phyloP scores from a whole-genome alignment of 2,797 vertebrate genomes.

The Carduelis carduelis region DNA sequence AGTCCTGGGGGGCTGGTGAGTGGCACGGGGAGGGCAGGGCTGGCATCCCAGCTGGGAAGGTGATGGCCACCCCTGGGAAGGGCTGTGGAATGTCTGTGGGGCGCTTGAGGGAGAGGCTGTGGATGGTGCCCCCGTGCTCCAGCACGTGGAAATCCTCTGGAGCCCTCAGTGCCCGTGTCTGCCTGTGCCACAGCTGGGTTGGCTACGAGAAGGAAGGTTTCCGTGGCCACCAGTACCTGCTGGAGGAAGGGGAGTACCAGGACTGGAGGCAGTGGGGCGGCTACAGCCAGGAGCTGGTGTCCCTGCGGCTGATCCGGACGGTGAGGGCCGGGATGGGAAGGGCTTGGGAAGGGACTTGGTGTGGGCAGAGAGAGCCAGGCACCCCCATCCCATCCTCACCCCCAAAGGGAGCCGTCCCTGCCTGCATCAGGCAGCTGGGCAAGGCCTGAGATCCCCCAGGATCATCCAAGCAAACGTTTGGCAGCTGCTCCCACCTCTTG shows the following conservation, averaged over 20 bases:
- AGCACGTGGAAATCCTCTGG: background rate
- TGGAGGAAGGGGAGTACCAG: constrained; percentile 93
- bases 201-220: constrained; percentile 93
- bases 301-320: constrained; percentile 84
- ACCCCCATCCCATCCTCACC: accelerated
- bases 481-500: background rate
- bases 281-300: constrained; percentile 81
- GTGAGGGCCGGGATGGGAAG: constrained; percentile 71
- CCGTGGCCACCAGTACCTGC: constrained; percentile 92
- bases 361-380: background rate
- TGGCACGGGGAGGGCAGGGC: background rate
- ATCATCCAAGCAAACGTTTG: accelerated
- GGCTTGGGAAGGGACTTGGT: accelerated
- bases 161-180: background rate
- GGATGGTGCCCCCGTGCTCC: accelerated
- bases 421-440: accelerated
- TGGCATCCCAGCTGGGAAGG: background rate
- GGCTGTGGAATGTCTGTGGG: background rate
- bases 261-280: constrained; percentile 94
- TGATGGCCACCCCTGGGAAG: background rate
- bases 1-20: constrained; percentile 92
- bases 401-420: background rate
- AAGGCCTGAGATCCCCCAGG: background rate
- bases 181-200: constrained; percentile 83
- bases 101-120: background rate